A percentile compares a stretch with the other conserved stretches of the same genome.
Evolutionary conservation across 2,797 vertebrate species (phyloP).

Genomic region (Vireo griseus): DNA sequence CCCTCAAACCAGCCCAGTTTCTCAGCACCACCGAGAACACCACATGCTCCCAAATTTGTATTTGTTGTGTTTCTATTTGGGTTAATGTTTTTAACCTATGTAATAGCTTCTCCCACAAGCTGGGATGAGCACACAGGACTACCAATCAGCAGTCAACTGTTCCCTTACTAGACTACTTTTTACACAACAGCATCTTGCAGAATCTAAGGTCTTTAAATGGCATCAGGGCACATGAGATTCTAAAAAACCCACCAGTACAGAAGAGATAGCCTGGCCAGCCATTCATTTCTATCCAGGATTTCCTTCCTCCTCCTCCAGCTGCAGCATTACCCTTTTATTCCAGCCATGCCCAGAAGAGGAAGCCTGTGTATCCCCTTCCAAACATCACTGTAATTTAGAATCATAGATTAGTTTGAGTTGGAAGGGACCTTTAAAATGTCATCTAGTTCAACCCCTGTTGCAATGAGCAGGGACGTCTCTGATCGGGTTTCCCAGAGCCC

Average conservation of each 20-base stretch:
- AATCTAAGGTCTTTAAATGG: neutral
- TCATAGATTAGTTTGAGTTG: neutral
- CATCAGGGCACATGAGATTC: neutral
- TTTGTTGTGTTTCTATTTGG: neutral
- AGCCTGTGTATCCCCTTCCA: neutral
- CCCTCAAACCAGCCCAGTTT: neutral
- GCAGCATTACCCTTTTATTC: neutral
- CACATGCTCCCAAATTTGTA: neutral
- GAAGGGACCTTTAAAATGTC: neutral
- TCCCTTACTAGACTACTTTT: neutral
- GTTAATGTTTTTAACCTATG: neutral
- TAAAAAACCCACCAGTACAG: neutral
- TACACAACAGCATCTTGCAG: neutral
- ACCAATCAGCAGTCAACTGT: neutral
- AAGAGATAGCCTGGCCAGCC: neutral
- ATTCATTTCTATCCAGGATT: neutral
- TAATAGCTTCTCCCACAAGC: neutral
- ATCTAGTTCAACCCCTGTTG: neutral
- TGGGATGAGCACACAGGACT: neutral
- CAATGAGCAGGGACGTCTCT: neutral
- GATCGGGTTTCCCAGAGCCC: neutral
- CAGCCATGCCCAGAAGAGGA: fast-evolving
- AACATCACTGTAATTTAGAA: neutral
- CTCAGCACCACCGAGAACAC: neutral
- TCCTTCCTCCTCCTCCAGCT: neutral